Base-by-base conservation (phyloP, 2,888 invertebrate species). In the Pachycephus smyrnensis region DNA sequence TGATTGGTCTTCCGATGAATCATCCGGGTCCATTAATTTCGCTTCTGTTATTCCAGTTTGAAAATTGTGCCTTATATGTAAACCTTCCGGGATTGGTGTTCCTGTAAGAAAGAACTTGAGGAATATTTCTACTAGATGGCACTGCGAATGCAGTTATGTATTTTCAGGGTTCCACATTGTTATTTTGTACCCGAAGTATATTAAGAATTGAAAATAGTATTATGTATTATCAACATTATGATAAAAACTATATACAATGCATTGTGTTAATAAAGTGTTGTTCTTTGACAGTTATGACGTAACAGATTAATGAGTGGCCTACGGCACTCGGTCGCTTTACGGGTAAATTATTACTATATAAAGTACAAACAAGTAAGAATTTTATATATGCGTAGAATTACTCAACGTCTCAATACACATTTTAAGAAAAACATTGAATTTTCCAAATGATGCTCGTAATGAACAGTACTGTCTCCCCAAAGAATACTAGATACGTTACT, bases 1-100 rank as follows among this genome's bases (percentile, higher is more conserved):
- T 35, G 76, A 77, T 68, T 88, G 84, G 12, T 81, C 79, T 30
- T 88, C 82, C n/a, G 84, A 75, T 74, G 90, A 84, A 75, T 86
- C 84, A 71, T 90, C 77, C 32, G 75, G 88, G 36, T 94, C 94
- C 82, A 96, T 85, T 68, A 96, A 90, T 91, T 96, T 97, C 0
- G 96, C 97, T 90, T 97, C 96, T 69, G 94, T 95, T 80, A 93
- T 88, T 0, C 96, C 96, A 15, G 96, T 96, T 90, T 95, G 92
- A n/a, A 97, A 91, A 92, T 97, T 95, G 79, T 96, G 93, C 75
- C 96, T 92, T 9, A 96, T 93, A 89, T 97, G 96, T 4, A 97
- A 92, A 1, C 97, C 97, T 79, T 93, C 91, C 1, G 96, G 96
- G 84, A 97, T 93, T 31, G 93, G 92, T 90, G 96, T 95, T 80